Evolutionary conservation across 2,797 vertebrate genomes (phyloP).

Genomic region (Graptemys geographica): DNA sequence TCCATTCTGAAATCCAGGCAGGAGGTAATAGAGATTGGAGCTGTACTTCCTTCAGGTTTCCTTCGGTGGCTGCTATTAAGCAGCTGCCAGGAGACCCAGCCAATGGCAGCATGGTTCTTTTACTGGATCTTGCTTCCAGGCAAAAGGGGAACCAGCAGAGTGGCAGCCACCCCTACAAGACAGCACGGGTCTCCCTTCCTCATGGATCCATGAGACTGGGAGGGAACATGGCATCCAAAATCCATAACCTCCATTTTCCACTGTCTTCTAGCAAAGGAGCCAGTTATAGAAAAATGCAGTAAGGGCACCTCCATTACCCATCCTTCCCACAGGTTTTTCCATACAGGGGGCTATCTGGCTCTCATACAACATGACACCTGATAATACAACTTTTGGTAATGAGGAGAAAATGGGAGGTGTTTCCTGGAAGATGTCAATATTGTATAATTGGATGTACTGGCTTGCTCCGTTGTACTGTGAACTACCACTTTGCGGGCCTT

Average conservation of each 20-base stretch:
- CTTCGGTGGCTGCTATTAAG: not conserved
- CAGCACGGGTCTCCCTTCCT: not conserved
- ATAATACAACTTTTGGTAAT: not conserved
- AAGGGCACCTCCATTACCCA: not conserved
- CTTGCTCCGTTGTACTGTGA: not conserved
- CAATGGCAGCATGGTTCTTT: not conserved
- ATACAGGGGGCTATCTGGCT: not conserved
- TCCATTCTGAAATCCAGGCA: not conserved
- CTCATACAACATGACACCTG: not conserved
- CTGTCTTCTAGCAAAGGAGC: not conserved
- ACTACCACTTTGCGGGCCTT: not conserved
- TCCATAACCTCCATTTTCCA: not conserved
- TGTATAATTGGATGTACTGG: accelerated
- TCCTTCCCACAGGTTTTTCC: not conserved
- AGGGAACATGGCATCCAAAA: not conserved
- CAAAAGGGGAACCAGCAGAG: not conserved
- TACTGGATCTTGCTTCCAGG: not conserved
- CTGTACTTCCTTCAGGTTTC: not conserved
- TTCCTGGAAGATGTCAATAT: accelerated
- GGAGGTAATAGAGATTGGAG: not conserved
- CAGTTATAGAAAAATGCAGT: not conserved
- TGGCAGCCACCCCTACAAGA: not conserved
- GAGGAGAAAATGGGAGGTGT: not conserved
- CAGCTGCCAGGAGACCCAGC: not conserved
- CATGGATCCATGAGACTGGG: not conserved